Evolutionary conservation across 2,113 vertebrate genomes (phyloP).

Genomic region (Sturnira hondurensis): DNA sequence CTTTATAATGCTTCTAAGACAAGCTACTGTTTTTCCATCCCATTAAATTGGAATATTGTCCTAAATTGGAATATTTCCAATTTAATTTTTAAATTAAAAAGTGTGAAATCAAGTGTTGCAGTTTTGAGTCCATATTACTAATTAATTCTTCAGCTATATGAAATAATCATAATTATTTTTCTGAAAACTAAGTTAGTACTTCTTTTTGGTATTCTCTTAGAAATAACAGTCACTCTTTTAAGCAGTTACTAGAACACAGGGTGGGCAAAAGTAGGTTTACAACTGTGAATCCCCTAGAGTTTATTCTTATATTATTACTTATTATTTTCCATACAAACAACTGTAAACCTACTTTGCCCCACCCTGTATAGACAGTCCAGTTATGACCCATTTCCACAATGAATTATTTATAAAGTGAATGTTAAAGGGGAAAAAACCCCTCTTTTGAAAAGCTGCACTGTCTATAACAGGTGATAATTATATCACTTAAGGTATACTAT

Average conservation of each 20-base stretch:
- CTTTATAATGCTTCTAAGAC: conserved; percentile 57
- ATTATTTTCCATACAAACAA: background rate
- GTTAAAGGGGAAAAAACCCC: background rate
- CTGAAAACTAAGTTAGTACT: background rate
- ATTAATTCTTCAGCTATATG: conserved; percentile 46
- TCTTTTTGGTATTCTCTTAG: conserved; percentile 15
- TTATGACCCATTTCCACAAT: conserved; percentile 46
- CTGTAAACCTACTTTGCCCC: background rate
- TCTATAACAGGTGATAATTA: background rate
- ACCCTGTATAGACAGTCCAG: background rate
- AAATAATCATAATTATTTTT: conserved; percentile 15
- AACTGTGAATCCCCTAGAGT: background rate
- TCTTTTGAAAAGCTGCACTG: background rate
- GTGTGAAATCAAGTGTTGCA: background rate
- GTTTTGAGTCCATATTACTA: conserved; percentile 30
- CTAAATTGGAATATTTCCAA: no score
- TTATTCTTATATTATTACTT: background rate
- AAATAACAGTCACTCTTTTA: background rate
- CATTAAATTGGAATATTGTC: no score
- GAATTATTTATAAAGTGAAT: background rate
- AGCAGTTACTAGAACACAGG: background rate
- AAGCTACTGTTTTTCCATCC: conserved; percentile 48
- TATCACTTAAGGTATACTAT: background rate
- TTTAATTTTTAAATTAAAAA: conserved; percentile 62
- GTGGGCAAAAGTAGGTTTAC: background rate